A percentile compares a stretch with the other conserved stretches of the same genome.
These are phyloP conservation scores for Stenodera caucasica DNA, from an alignment of 2,888 invertebrate species.

Conservation along the genomic window DNA sequence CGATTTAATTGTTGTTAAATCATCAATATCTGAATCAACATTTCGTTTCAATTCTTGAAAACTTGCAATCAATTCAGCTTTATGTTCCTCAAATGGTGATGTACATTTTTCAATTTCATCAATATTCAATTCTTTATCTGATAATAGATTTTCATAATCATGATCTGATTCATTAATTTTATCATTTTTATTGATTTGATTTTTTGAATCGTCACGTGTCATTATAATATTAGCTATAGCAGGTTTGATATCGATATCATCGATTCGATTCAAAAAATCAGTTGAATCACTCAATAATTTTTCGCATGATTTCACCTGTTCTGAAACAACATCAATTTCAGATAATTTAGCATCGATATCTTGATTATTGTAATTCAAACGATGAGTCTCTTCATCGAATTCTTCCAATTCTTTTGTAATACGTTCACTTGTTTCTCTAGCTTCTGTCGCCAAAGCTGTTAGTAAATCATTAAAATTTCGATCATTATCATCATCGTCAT, in stretches of 20 bases:
- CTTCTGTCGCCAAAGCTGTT: slow-evolving; percentile 73
- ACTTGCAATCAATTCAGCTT: slow-evolving; percentile 48
- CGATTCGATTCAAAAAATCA: slow-evolving; percentile 39
- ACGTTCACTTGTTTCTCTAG: slow-evolving; percentile 71
- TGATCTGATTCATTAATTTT: slow-evolving; percentile 41
- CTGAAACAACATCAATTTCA: slow-evolving; percentile 56
- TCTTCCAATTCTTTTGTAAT: slow-evolving; percentile 63
- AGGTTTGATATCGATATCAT: slow-evolving; percentile 43
- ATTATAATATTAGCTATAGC: slow-evolving; percentile 49
- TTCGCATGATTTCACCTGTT: slow-evolving; percentile 58
- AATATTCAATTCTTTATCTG: slow-evolving; percentile 40
- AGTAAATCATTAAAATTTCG: slow-evolving; percentile 68
- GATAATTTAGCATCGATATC: slow-evolving; percentile 32
- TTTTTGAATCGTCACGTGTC: slow-evolving; percentile 39
- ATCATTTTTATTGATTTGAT: not conserved
- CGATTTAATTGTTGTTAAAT: slow-evolving; percentile 13
- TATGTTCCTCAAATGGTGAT: slow-evolving; percentile 48
- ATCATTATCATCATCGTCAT: not conserved
- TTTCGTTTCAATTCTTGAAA: slow-evolving; percentile 49
- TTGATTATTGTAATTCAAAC: slow-evolving; percentile 4
- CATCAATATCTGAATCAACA: slow-evolving; percentile 33
- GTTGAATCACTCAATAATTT: slow-evolving; percentile 53
- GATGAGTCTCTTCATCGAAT: slow-evolving; percentile 35
- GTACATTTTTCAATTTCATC: slow-evolving; percentile 35
- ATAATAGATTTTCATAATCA: slow-evolving; percentile 51